Conservation (phyloP, 2,888 invertebrate genomes). For the Nycteola revayana region DNA sequence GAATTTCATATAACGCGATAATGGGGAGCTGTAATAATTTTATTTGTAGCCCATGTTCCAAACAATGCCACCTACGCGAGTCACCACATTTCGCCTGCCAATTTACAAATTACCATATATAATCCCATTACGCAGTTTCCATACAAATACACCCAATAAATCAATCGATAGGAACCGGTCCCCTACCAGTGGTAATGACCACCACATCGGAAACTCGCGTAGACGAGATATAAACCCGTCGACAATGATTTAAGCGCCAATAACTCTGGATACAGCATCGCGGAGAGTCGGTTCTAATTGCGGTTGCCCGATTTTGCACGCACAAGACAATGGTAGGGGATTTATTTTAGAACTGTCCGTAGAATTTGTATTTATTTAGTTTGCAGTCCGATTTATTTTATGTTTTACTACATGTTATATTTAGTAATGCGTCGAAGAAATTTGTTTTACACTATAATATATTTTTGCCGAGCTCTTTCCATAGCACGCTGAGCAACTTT, state of each 20-base stretch:
- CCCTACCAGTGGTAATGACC: conserved; percentile 26
- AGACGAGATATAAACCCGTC: conserved; percentile 37
- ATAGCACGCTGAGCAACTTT: no score
- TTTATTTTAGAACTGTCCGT: conserved; percentile 27
- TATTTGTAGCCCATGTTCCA: not conserved
- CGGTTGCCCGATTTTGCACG: conserved; percentile 45
- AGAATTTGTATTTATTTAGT: no score
- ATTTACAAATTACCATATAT: conserved; percentile 16
- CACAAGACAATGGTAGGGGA: conserved; percentile 42
- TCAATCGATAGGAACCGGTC: conserved; percentile 24
- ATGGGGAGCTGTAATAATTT: no score
- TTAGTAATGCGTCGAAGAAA: no score
- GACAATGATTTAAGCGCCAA: conserved; percentile 47
- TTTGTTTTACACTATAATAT: no score
- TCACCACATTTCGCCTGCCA: conserved; percentile 11
- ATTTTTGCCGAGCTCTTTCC: no score
- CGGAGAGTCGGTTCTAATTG: conserved; percentile 42
- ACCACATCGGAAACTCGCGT: conserved; percentile 16
- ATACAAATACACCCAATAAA: conserved; percentile 25
- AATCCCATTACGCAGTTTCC: conserved; percentile 25
- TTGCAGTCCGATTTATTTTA: no score
- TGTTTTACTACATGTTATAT: no score
- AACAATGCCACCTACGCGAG: not conserved
- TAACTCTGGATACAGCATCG: conserved; percentile 36
- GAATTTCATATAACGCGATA: no score